Conservation (phyloP, 64 coral and sea anemone genomes). For the Orbicella faveolata region DNA sequence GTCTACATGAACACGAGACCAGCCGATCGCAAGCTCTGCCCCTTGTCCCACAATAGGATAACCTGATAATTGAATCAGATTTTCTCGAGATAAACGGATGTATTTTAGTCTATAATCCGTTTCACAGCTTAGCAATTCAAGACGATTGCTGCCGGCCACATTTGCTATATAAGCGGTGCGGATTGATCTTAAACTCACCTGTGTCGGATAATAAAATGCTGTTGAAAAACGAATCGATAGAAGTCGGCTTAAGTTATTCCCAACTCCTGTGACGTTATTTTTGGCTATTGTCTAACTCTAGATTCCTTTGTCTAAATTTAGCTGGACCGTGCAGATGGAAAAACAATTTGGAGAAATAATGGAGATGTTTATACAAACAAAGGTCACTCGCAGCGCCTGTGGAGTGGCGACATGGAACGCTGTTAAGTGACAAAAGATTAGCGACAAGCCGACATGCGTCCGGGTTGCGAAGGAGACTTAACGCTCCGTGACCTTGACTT, state of each 20-base stretch:
- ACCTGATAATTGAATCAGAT: neutral
- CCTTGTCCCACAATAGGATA: neutral
- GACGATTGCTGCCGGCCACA: neutral
- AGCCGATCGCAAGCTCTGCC: no score
- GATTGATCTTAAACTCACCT: neutral
- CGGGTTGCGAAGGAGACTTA: no score
- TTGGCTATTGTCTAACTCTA: neutral
- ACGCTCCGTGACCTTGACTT: no score
- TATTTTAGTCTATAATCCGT: neutral
- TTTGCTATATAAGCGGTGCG: neutral
- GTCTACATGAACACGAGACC: neutral
- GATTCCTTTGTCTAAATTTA: slow-evolving; percentile 12
- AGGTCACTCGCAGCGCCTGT: neutral
- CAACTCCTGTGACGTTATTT: neutral
- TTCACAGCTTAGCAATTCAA: neutral
- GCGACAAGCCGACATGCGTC: no score
- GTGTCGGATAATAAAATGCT: neutral
- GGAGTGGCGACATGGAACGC: neutral
- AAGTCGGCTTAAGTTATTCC: neutral
- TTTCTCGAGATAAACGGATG: neutral
- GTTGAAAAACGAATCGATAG: neutral
- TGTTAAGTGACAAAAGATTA: neutral
- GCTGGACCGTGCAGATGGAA: neutral
- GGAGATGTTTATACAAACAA: neutral
- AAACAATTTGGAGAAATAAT: neutral